Evolutionary conservation across 2,888 invertebrate species (phyloP).

Genomic region (Ophonus ardosiacus): DNA sequence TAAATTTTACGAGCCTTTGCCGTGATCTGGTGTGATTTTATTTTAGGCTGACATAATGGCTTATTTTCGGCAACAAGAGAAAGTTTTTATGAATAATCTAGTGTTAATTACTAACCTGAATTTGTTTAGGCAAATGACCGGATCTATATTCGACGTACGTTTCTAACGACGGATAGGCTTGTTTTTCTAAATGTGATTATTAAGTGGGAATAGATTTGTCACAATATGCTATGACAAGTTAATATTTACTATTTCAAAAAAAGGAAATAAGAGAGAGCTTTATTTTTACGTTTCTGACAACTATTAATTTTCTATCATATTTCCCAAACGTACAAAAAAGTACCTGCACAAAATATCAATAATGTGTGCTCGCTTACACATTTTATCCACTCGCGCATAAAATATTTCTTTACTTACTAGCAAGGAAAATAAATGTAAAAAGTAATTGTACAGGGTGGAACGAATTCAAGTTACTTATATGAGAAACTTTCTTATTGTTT

Average conservation of each 20-base stretch:
- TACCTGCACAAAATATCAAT: no score
- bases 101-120: constrained; percentile 50
- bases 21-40: constrained; percentile 50
- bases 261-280: background rate
- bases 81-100: constrained; percentile 56
- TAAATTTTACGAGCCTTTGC: constrained; percentile 45
- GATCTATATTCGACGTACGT: background rate
- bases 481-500: no score
- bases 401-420: no score
- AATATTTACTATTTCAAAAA: constrained; percentile 1
- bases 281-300: background rate
- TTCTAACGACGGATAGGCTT: constrained; percentile 18
- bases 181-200: constrained; percentile 37
- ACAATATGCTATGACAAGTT: constrained; percentile 21
- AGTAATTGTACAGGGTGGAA: no score
- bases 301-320: background rate
- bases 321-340: background rate
- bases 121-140: constrained; percentile 59
- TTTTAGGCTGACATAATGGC: constrained; percentile 48
- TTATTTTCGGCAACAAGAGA: constrained; percentile 53
- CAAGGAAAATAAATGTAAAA: no score
- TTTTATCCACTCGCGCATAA: no score
- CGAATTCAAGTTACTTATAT: no score
- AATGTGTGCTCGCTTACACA: no score
- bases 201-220: constrained; percentile 30